Conservation (phyloP, 2,113 vertebrate species). For the Etia nguti region DNA sequence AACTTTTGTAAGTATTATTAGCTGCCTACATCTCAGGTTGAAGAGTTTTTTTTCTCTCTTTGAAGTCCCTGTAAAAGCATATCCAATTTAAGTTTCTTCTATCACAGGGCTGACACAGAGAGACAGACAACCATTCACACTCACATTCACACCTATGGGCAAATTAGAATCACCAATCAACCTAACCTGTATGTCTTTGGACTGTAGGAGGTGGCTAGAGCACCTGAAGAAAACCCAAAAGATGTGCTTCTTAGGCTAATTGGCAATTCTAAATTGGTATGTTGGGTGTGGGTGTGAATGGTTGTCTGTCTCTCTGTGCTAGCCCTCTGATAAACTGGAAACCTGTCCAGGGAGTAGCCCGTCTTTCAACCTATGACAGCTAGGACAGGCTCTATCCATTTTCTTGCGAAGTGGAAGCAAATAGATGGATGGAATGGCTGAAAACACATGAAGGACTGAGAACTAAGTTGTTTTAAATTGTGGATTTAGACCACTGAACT, state of each 20-base stretch:
- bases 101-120: not conserved
- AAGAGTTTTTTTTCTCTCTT: not conserved
- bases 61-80: not conserved
- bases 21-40: not conserved
- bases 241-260: not conserved
- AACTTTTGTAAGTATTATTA: not conserved
- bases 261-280: not conserved
- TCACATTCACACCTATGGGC: not conserved
- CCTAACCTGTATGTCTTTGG: not conserved
- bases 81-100: not conserved
- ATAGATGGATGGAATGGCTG: not conserved
- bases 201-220: not conserved
- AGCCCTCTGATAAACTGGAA: not conserved
- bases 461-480: not conserved
- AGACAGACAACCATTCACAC: not conserved
- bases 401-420: not conserved
- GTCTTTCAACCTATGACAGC: not conserved
- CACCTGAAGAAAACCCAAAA: not conserved
- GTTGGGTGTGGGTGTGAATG: not conserved
- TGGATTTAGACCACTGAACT: not conserved
- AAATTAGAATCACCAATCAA: not conserved
- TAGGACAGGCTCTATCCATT: not conserved
- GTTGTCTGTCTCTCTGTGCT: not conserved
- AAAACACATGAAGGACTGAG: not conserved
- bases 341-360: not conserved